Conservation (phyloP, 2,113 vertebrate species). For the Paradisaea rubra region DNA sequence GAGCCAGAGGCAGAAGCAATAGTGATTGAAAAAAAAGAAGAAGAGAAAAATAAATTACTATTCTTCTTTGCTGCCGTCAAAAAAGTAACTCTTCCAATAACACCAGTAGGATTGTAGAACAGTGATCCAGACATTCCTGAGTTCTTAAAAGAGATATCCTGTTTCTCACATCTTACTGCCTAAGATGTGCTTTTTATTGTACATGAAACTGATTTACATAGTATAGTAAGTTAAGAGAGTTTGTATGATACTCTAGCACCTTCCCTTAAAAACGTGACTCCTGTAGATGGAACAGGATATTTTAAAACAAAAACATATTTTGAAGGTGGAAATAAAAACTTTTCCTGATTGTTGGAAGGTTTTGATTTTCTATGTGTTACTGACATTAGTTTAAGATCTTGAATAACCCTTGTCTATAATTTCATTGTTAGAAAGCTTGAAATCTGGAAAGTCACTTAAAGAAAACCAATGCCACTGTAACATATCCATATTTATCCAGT, state of each 20-base stretch:
- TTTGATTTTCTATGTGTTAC: not conserved
- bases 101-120: not conserved
- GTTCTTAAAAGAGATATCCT: not conserved
- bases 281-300: not conserved
- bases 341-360: not conserved
- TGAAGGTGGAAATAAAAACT: not conserved
- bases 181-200: not conserved
- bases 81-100: not conserved
- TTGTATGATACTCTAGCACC: not conserved
- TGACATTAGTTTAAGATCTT: not conserved
- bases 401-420: not conserved
- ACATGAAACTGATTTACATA: not conserved
- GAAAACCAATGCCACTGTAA: not conserved
- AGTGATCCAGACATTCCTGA: not conserved
- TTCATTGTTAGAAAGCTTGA: not conserved
- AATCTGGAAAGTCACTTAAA: not conserved
- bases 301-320: not conserved
- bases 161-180: not conserved
- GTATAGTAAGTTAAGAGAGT: not conserved
- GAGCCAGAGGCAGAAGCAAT: not conserved
- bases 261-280: not conserved
- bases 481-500: no score
- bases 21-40: not conserved
- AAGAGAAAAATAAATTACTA: not conserved
- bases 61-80: not conserved